Base-by-base conservation (phyloP, 2,113 vertebrate species). In the Esox niger region DNA sequence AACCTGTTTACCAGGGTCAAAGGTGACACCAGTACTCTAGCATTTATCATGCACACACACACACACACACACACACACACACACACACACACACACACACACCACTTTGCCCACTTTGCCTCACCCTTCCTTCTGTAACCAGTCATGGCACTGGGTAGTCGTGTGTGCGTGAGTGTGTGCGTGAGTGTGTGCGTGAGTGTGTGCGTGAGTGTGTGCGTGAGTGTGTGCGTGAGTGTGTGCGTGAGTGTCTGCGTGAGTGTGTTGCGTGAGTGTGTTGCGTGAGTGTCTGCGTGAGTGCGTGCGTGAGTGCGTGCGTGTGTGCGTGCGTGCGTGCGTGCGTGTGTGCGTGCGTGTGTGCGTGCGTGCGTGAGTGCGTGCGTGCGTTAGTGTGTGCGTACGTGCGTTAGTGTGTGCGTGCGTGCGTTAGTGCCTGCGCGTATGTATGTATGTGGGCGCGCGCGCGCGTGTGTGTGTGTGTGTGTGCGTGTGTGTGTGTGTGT, bases 41-140 rank as follows among this genome's bases (percentile, higher is more conserved):
- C n/a, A n/a, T n/a, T n/a, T n/a, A n/a, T n/a, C 59, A 62, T 56
- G n/a, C 57, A 46, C 71, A 65, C 62, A 66, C 63, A 49, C 47
- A 67, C 62, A 60, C 56, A 47, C 68, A 64, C 60, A 58, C 26
- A 38, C 49, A n/a, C n/a, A n/a, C n/a, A n/a, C n/a, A n/a, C 57
- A 46, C 71, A 65, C 62, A 66, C 63, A 49, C 47, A 67, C 62
- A 60, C 56, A 47, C 68, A 64, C 60, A 58, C 26, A 38, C 49
- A n/a, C 0, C 49, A 9, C 49, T n/a, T n/a, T n/a, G n/a, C n/a
- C n/a, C n/a, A n/a, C n/a, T n/a, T n/a, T n/a, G n/a, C n/a, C n/a
- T n/a, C n/a, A n/a, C n/a, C n/a, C n/a, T n/a, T n/a, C n/a, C n/a
- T n/a, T n/a, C n/a, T n/a, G n/a, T n/a, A n/a, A n/a, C n/a, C n/a